These are phyloP conservation scores for Triplophysa yarkandensis DNA, from an alignment of 2,797 vertebrate species.

Conservation along the genomic window DNA sequence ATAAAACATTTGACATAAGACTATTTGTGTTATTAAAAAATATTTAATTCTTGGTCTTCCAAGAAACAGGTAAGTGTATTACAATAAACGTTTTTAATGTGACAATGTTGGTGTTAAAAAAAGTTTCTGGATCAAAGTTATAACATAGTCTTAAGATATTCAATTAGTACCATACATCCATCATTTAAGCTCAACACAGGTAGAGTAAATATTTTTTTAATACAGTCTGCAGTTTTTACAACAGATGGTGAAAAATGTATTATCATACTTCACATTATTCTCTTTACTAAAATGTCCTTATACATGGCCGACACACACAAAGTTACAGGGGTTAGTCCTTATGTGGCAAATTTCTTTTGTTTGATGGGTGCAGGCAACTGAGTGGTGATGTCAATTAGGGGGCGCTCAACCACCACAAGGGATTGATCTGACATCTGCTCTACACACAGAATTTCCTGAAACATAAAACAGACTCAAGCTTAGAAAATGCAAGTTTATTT, in stretches of 20 bases:
- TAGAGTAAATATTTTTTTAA: constrained; percentile 62
- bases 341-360: constrained; percentile 95
- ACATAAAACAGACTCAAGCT: background rate
- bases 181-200: constrained; percentile 2
- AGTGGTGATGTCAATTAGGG: constrained; percentile 81
- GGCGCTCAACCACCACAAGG: constrained; percentile 89
- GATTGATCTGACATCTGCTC: constrained; percentile 84
- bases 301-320: constrained; percentile 29
- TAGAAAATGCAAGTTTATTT: background rate
- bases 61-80: no score
- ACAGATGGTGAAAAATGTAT: constrained; percentile 18
- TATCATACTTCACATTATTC: background rate
- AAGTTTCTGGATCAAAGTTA: no score
- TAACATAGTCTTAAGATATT: no score
- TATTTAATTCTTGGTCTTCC: background rate
- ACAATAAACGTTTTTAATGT: background rate
- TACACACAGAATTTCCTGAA: constrained; percentile 84
- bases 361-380: constrained; percentile 87
- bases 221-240: constrained; percentile 54
- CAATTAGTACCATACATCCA: background rate
- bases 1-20: constrained; percentile 31
- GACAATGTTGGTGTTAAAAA: background rate
- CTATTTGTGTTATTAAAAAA: background rate
- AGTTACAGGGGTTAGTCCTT: constrained; percentile 48
- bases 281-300: constrained; percentile 16